Evolutionary conservation across 2,113 vertebrate genomes (phyloP).

Genomic region (Vulpes ferrilata): DNA sequence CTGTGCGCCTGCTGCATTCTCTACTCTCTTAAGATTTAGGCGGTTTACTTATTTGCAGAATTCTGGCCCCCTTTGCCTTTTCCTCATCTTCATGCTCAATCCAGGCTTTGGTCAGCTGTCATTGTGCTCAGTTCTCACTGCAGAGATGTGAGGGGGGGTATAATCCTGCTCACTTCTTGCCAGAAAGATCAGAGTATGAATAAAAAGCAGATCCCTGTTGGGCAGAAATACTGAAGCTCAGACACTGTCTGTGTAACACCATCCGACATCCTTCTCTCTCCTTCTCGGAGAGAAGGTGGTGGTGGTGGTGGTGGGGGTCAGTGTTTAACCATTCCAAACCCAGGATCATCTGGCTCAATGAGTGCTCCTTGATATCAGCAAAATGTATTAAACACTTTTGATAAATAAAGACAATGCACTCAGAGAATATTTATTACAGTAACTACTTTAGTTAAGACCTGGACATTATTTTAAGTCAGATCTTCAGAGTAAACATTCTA

Average conservation of each 20-base stretch:
- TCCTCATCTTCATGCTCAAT: neutral
- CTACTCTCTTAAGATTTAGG: neutral
- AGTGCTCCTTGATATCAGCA: neutral
- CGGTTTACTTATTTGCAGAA: neutral
- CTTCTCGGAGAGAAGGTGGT: too few species aligned
- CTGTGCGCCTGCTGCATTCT: neutral
- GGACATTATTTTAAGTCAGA: neutral
- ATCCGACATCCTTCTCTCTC: neutral
- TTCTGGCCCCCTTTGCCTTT: neutral
- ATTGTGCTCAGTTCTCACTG: neutral
- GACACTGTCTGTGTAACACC: neutral
- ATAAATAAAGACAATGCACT: neutral
- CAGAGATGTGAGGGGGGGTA: neutral
- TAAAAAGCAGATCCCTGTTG: neutral
- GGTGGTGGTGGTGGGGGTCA: too few species aligned
- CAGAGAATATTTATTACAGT: neutral
- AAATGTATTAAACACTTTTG: neutral
- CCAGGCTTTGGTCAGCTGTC: neutral
- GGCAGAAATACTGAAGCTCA: neutral
- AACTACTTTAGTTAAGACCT: neutral
- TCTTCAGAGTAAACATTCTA: slow-evolving; percentile 36
- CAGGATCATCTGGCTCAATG: neutral
- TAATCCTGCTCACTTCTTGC: neutral
- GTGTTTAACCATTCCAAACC: neutral
- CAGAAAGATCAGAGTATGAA: neutral